These are phyloP conservation scores for Argynnis bischoffii DNA, from an alignment of 2,888 invertebrate genomes.

Conservation along the genomic window DNA sequence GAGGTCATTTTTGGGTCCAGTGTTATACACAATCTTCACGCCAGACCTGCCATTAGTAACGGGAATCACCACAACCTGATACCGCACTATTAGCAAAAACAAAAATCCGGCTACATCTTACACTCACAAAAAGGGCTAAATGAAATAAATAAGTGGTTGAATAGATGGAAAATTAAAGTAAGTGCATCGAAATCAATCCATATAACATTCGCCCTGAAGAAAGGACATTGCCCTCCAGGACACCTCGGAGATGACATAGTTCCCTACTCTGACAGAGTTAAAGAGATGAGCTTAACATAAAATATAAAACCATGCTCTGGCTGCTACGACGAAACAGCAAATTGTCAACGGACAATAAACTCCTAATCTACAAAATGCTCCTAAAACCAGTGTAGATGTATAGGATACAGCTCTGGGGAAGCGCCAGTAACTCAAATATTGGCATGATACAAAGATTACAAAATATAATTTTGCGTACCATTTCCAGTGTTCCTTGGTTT, in stretches of 20 bases:
- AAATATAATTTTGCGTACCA: no score
- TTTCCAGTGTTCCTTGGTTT: no score
- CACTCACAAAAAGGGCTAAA: not conserved
- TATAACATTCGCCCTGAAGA: conserved; percentile 3
- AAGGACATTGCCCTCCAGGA: conserved; percentile 6
- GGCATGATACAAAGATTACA: no score
- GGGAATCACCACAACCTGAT: not conserved
- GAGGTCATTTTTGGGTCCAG: conserved; percentile 6
- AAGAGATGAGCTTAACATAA: not conserved
- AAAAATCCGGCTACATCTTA: not conserved
- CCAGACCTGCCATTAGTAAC: not conserved
- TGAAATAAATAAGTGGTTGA: no score
- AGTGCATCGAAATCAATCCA: conserved; percentile 5
- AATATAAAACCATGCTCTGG: not conserved
- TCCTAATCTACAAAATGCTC: no score
- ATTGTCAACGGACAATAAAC: no score
- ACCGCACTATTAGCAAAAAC: not conserved
- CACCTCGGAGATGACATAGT: not conserved
- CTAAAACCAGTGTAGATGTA: no score
- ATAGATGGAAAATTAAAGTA: no score
- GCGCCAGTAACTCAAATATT: no score
- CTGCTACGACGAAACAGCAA: no score
- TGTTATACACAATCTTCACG: not conserved
- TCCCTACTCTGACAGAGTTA: not conserved
- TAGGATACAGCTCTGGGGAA: no score